A percentile compares a stretch with the other conserved stretches of the same genome.
phyloP scores from a whole-genome alignment of 2,888 invertebrate genomes.

The Periphyllus acericola region DNA sequence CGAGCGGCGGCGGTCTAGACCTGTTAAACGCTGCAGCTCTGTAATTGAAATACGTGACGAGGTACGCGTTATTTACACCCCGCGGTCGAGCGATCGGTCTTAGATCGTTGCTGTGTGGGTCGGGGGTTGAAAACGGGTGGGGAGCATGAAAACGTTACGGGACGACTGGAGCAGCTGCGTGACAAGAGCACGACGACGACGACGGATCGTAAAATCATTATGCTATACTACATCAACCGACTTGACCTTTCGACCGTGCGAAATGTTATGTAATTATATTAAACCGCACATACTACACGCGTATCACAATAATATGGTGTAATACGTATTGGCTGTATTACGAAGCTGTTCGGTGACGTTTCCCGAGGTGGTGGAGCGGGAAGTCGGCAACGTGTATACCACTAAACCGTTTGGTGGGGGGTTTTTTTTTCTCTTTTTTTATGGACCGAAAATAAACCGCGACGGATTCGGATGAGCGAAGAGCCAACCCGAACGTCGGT shows the following conservation, averaged over 20 bases:
- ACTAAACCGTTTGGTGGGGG: neutral
- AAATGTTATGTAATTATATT: too few species aligned
- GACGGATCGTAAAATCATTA: constrained; percentile 54
- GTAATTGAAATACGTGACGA: constrained; percentile 58
- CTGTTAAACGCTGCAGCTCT: constrained; percentile 38
- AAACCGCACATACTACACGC: neutral
- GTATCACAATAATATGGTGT: neutral
- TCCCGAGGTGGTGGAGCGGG: neutral
- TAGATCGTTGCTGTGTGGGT: neutral
- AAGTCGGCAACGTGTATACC: neutral
- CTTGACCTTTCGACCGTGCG: constrained; percentile 33
- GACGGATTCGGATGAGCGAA: constrained; percentile 59
- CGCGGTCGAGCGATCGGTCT: neutral
- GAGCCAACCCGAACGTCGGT: constrained; percentile 46
- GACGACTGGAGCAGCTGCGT: constrained; percentile 34
- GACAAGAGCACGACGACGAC: constrained; percentile 48
- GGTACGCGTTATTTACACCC: constrained; percentile 41
- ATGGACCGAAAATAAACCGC: constrained; percentile 59
- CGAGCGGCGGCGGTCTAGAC: constrained; percentile 36
- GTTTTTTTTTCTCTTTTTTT: constrained; percentile 25
- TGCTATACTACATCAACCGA: constrained; percentile 9
- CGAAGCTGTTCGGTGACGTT: neutral
- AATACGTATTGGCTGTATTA: neutral
- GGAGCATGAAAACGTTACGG: constrained; percentile 1
- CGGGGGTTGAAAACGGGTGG: neutral